Base-by-base conservation (phyloP, 1,140 invertebrate genomes). In the Hyposmocoma kahamanoa region DNA sequence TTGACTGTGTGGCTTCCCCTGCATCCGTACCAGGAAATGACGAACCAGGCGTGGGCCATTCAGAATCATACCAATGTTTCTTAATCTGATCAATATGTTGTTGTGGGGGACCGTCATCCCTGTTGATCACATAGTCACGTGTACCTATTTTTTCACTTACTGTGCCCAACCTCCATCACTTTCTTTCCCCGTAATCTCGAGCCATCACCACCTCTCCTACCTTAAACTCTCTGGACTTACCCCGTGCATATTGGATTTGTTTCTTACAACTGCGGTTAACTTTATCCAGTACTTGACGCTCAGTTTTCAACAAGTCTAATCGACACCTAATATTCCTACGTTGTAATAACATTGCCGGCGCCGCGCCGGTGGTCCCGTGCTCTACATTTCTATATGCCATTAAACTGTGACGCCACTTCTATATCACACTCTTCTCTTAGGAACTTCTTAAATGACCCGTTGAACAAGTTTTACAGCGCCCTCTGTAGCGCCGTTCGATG, bases 381-480 rank as follows among this genome's bases (percentile, higher is more conserved):
- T 47, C 44, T 36, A 47, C 44, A 47, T 47, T 47, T 17, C 44
- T 18, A 22, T 47, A 47, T 8, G 44, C 20, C n/a, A 43, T 11
- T 26, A 43, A 43, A 18, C 26, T 41, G 38, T 4, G 20, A 19
- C 9, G 38, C 38, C 5, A 19, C 18, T 4, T 41, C 38, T 5
- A 41, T 6, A 41, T 41, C 38, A 3, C 3, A 3, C 4, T 19
- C 19, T 15, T 41, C 38, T 9, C 38, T 3, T 20, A 41, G 11
- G n/a, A 19, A 9, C 20, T 41, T 41, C 6, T 20, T 15, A 19
- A 41, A 5, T 17, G 18, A 15, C 5, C 38, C 10, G 18, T 41
- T 41, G 18, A 15, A 41, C 38, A 41, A 17, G n/a, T 41, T 41
- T 41, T 5, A 41, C 38, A 5, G 15, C 38, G 3, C 38, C 18